A percentile compares a stretch with the other conserved stretches of the same genome.
These are phyloP conservation scores for Pollenia griseotomentosa DNA, from an alignment of 2,888 invertebrate genomes.

Conservation along the genomic window DNA sequence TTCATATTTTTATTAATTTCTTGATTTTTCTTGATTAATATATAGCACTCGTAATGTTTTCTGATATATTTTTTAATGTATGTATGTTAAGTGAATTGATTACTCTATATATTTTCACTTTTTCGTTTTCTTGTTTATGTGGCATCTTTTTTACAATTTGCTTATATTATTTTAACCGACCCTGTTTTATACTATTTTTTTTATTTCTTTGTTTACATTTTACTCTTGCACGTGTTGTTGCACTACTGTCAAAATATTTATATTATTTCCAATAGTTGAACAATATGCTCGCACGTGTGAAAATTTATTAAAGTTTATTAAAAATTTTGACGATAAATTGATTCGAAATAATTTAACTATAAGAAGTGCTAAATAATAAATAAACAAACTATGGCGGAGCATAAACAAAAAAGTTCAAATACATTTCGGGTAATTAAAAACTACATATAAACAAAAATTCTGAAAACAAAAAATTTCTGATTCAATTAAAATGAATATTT, in stretches of 20 bases:
- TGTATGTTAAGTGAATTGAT: too few species aligned
- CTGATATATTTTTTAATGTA: too few species aligned
- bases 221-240: slow-evolving; percentile 53
- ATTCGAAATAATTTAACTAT: slow-evolving; percentile 2
- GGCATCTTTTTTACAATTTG: slow-evolving; percentile 7
- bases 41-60: too few species aligned
- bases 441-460: too few species aligned
- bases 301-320: slow-evolving; percentile 18
- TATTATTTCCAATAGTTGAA: slow-evolving; percentile 39
- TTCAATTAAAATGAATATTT: too few species aligned
- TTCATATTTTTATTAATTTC: too few species aligned
- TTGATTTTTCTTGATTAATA: too few species aligned
- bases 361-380: background rate
- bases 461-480: background rate
- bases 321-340: slow-evolving; percentile 6
- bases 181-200: background rate
- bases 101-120: too few species aligned
- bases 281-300: slow-evolving; percentile 68
- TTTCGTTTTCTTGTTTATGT: background rate
- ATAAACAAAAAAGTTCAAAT: slow-evolving; percentile 86
- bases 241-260: slow-evolving; percentile 57
- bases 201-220: slow-evolving; percentile 52
- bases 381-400: slow-evolving; percentile 65
- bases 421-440: slow-evolving; percentile 88
- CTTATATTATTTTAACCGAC: background rate